Percentiles rank a stretch among this genome's conserved stretches.
Conservation (phyloP, 2,888 invertebrate genomes). For the Fragum whitleyi region DNA sequence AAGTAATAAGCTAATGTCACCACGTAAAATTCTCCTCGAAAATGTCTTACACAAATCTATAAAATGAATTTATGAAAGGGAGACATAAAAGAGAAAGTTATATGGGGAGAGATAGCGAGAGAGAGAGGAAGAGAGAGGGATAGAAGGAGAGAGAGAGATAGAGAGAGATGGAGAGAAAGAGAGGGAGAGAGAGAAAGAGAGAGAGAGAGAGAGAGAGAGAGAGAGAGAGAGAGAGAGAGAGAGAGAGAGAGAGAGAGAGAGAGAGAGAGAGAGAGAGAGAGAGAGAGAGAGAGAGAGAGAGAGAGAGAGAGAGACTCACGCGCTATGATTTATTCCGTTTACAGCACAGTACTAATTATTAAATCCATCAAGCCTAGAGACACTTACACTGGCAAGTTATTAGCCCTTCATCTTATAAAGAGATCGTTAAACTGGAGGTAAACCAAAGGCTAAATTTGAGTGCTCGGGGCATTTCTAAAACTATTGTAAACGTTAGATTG, state of each 20-base stretch:
- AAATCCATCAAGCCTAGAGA: not conserved
- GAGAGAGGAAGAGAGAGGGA: too few species aligned
- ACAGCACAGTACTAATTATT: not conserved
- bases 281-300: constrained; percentile 24
- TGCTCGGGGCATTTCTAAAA: not conserved
- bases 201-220: constrained; percentile 36
- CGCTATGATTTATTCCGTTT: not conserved
- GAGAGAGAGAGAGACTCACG: not conserved
- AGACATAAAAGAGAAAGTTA: too few species aligned
- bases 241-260: constrained; percentile 33
- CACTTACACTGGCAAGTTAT: not conserved
- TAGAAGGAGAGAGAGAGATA: too few species aligned
- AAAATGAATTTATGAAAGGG: too few species aligned
- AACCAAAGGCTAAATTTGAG: not conserved
- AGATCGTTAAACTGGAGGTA: not conserved
- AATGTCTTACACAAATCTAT: too few species aligned
- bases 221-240: constrained; percentile 2
- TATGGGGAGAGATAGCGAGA: too few species aligned
- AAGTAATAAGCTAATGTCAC: too few species aligned
- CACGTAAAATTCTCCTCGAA: too few species aligned
- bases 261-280: constrained; percentile 21
- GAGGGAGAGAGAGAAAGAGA: constrained; percentile 22
- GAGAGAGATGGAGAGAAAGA: too few species aligned
- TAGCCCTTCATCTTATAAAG: not conserved
- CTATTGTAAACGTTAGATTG: too few species aligned